Evolutionary conservation across 2,888 invertebrate genomes (phyloP).

Genomic region (Cybosia mesomella): DNA sequence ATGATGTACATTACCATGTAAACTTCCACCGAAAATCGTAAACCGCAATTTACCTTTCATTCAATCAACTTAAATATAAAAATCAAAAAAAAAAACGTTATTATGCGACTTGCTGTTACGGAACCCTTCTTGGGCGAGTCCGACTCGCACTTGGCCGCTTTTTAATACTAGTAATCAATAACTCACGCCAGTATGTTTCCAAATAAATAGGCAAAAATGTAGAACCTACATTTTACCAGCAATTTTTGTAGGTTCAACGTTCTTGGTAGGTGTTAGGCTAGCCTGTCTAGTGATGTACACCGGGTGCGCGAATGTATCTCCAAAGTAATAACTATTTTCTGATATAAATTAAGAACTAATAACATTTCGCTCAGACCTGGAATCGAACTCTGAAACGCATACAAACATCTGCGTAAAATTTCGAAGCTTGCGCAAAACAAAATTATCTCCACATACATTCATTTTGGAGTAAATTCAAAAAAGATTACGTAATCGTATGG

Average conservation of each 20-base stretch:
- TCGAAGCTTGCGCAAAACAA: slow-evolving; percentile 33
- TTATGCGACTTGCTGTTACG: too few relatives aligned
- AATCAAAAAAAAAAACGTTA: too few relatives aligned
- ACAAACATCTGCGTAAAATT: slow-evolving; percentile 12
- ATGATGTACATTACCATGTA: too few relatives aligned
- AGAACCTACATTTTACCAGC: background rate
- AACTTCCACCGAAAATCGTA: too few relatives aligned
- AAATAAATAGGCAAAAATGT: background rate
- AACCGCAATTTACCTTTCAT: too few relatives aligned
- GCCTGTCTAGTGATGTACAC: background rate
- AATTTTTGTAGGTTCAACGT: background rate
- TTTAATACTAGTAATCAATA: too few relatives aligned
- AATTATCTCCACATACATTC: slow-evolving; percentile 36
- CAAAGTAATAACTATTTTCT: too few relatives aligned
- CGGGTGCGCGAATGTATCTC: too few relatives aligned
- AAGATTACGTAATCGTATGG: slow-evolving; percentile 40
- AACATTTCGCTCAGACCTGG: background rate
- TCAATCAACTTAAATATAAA: too few relatives aligned
- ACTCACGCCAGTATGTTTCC: background rate
- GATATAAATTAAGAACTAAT: too few relatives aligned
- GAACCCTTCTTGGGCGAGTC: too few relatives aligned
- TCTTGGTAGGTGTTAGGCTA: background rate
- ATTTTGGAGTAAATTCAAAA: slow-evolving; percentile 35
- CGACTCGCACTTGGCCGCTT: too few relatives aligned
- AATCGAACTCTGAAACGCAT: background rate